Base-by-base conservation (phyloP, 2,113 vertebrate genomes). In the Abramis brama region DNA sequence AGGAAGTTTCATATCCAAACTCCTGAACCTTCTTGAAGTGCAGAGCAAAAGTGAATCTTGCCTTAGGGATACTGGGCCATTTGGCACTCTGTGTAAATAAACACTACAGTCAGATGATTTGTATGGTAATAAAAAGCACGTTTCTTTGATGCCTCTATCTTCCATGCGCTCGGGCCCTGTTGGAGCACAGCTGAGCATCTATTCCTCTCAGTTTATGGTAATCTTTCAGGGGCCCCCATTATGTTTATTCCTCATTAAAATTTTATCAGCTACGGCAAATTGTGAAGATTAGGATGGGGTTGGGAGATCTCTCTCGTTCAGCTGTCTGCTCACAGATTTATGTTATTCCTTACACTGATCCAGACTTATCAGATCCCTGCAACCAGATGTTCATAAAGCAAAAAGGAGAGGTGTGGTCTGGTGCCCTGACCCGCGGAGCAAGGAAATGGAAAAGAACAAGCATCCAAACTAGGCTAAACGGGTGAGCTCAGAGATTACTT, bases 221-320 rank as follows among this genome's bases (percentile, higher is more conserved):
- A 94, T 94, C 93, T 91, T 91, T 88, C 82, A 55, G 75, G 86
- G 89, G 88, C 89, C 89, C 85, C 92, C 91, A 92, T 93, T 92
- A 91, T 92, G 90, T 93, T 93, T 90, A 92, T 91, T 93, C 90
- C 93, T 94, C 93, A 94, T 94, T 93, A 93, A 94, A 93, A 89
- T 93, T 87, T 92, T 90, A 94, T 94, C 93, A 93, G 91, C 92
- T 88, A 82, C 86, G 68, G 91, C 91, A 94, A 94, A 94, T 93
- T 92, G 93, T 88, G 89, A 87, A 94, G 94, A 94, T 95, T 93
- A 94, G 86, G 87, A 92, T 11, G 81, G 68, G 87, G 82, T 87
- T 90, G 76, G 39, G 87, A 88, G 82, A 78, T 89, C 2, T 74
- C 90, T 91, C 86, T 90, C 89, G 87, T 82, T 89, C 87, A 89